A percentile compares a stretch with the other conserved stretches of the same genome.
Conservation (phyloP, 1,140 invertebrate species). For the Augochlora pura region DNA sequence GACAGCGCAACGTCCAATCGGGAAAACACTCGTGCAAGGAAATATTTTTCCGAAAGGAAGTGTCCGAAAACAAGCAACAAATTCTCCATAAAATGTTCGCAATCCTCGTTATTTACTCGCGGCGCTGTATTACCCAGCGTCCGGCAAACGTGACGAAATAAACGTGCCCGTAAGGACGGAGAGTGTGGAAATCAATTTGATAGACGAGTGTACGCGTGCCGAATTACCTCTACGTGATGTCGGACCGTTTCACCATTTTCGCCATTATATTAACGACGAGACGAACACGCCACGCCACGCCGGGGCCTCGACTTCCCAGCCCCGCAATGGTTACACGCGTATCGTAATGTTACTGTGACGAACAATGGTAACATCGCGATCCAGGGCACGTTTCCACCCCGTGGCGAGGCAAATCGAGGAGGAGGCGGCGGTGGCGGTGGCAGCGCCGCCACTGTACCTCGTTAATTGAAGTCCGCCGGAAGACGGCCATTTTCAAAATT, state of each 20-base stretch:
- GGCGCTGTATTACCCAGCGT: conserved; percentile 32
- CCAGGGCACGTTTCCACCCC: conserved; percentile 73
- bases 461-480: conserved; percentile 64
- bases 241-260: conserved; percentile 79
- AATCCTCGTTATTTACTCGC: conserved; percentile 20
- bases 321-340: conserved; percentile 58
- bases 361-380: conserved; percentile 71
- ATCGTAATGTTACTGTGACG: conserved; percentile 68
- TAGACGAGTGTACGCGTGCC: conserved; percentile 78
- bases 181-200: conserved; percentile 79
- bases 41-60: not conserved
- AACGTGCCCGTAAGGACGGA: conserved; percentile 62
- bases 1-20: too few species aligned
- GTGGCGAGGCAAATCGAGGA: conserved; percentile 52
- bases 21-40: not conserved
- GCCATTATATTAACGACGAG: conserved; percentile 77
- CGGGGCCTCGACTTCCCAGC: conserved; percentile 52
- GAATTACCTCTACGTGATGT: conserved; percentile 81
- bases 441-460: conserved; percentile 21
- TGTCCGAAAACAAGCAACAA: not conserved
- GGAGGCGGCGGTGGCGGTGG: conserved; percentile 9
- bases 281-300: conserved; percentile 58
- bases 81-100: not conserved
- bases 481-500: conserved; percentile 60
- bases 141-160: conserved; percentile 55